Percentiles rank a stretch among this genome's conserved stretches.
Evolutionary conservation across 2,888 invertebrate genomes (phyloP).

Genomic region (Scaptodrosophila latifasciaeformis): DNA sequence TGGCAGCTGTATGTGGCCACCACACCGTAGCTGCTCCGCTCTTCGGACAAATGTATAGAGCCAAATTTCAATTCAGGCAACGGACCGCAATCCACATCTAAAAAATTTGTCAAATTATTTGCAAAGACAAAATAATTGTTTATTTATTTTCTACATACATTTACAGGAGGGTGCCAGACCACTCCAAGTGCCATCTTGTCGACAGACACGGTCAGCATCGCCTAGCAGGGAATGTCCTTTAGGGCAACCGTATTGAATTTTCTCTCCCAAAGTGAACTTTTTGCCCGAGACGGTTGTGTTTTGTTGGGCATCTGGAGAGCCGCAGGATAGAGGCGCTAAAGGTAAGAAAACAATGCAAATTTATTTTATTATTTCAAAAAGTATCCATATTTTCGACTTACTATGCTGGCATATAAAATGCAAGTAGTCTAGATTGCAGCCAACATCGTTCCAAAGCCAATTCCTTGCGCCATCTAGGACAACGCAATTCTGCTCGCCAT

Average conservation of each 20-base stretch:
- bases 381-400: slow-evolving; percentile 76
- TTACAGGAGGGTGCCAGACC: slow-evolving; percentile 88
- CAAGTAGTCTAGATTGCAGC: slow-evolving; percentile 93
- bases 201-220: slow-evolving; percentile 81
- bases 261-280: slow-evolving; percentile 82
- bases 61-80: slow-evolving; percentile 84
- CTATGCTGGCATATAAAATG: slow-evolving; percentile 95
- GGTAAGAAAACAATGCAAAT: slow-evolving; percentile 22
- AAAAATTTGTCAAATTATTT: too few species aligned
- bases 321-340: slow-evolving; percentile 88
- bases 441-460: slow-evolving; percentile 96
- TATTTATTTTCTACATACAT: slow-evolving; percentile 82
- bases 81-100: slow-evolving; percentile 88
- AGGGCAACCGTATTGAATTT: slow-evolving; percentile 86
- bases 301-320: slow-evolving; percentile 88
- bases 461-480: slow-evolving; percentile 91
- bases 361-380: neutral
- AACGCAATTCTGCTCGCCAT: slow-evolving; percentile 96
- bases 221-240: slow-evolving; percentile 88
- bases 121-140: too few species aligned
- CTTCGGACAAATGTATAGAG: slow-evolving; percentile 80
- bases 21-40: slow-evolving; percentile 87
- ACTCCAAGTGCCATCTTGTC: slow-evolving; percentile 87
- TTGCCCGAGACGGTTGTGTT: slow-evolving; percentile 88
- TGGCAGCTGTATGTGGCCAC: slow-evolving; percentile 85